phyloP scores from a whole-genome alignment of 2,888 invertebrate genomes.

The Anthrax anthrax region DNA sequence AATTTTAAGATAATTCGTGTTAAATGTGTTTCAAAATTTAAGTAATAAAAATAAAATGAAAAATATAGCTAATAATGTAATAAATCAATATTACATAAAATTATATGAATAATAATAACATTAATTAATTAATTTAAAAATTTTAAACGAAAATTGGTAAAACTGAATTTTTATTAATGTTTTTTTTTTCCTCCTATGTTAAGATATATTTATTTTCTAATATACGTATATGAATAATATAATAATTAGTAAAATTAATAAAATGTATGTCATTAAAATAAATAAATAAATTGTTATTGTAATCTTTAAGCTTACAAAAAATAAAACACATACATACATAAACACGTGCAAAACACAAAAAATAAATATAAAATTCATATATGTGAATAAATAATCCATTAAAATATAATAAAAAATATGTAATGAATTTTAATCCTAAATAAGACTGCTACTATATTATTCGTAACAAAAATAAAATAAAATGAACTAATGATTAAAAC shows the following conservation, averaged over 20 bases:
- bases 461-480: slow-evolving; percentile 20
- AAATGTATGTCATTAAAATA: not conserved
- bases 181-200: no score
- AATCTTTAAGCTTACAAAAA: not conserved
- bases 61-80: no score
- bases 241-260: not conserved
- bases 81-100: no score
- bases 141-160: no score
- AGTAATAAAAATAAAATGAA: no score
- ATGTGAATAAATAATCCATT: not conserved
- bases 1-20: no score
- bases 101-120: no score
- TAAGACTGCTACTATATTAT: slow-evolving; percentile 36
- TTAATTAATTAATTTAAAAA: no score
- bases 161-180: no score
- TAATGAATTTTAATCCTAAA: slow-evolving; percentile 20
- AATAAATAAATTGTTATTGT: not conserved
- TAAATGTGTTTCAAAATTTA: no score
- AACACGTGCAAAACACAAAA: not conserved
- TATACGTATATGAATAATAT: no score
- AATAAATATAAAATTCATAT: not conserved
- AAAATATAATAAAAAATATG: not conserved
- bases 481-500: not conserved
- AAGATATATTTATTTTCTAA: no score
- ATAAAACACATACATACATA: not conserved